A percentile compares a stretch with the other conserved stretches of the same genome.
These are phyloP conservation scores for Hetaerina americana DNA, from an alignment of 1,140 invertebrate genomes.

Conservation along the genomic window DNA sequence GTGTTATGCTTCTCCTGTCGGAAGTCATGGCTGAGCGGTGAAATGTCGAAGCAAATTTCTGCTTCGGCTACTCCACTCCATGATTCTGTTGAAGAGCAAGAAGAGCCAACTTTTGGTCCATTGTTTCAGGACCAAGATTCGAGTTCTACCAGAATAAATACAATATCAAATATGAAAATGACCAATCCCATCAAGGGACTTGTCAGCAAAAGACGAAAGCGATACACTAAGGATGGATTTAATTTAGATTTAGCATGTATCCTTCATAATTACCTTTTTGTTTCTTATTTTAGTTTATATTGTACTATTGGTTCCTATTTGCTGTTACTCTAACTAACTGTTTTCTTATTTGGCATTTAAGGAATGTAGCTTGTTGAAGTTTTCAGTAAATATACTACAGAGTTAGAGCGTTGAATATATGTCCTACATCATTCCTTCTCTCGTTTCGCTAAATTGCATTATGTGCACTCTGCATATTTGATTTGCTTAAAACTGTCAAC, in stretches of 20 bases:
- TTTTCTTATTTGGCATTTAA: too few relatives aligned
- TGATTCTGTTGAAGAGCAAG: conserved; percentile 39
- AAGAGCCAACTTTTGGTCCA: conserved; percentile 33
- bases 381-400: too few relatives aligned
- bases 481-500: too few relatives aligned
- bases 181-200: conserved; percentile 73
- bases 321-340: too few relatives aligned
- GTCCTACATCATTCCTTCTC: too few relatives aligned
- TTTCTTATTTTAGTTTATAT: too few relatives aligned
- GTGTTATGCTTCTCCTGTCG: conserved; percentile 39
- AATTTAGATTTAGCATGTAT: conserved; percentile 92
- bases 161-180: conserved; percentile 67
- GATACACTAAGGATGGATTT: conserved; percentile 82
- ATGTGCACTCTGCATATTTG: too few relatives aligned
- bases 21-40: conserved; percentile 33
- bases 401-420: too few relatives aligned
- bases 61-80: conserved; percentile 32
- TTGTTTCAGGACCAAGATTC: conserved; percentile 11
- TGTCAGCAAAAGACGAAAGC: conserved; percentile 79
- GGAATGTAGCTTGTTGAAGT: too few relatives aligned
- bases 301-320: too few relatives aligned
- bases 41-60: conserved; percentile 35
- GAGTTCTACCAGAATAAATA: conserved; percentile 46
- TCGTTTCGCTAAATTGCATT: too few relatives aligned
- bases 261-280: too few relatives aligned